phyloP scores from a whole-genome alignment of 2,888 invertebrate genomes.

The Villa cingulata region DNA sequence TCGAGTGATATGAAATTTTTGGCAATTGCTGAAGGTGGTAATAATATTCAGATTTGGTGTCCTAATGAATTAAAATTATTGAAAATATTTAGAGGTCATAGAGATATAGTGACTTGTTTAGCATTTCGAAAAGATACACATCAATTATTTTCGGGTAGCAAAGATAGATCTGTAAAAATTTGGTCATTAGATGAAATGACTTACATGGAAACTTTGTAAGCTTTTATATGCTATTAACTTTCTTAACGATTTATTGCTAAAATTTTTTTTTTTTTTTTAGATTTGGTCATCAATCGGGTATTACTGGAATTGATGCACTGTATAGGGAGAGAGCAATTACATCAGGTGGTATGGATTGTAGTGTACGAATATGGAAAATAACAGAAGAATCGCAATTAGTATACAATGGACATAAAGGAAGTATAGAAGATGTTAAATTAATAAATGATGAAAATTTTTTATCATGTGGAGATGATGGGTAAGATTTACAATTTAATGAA shows the following conservation, averaged over 20 bases:
- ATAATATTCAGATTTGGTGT: constrained; percentile 72
- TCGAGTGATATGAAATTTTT: constrained; percentile 71
- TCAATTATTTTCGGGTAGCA: constrained; percentile 66
- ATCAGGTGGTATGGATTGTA: constrained; percentile 75
- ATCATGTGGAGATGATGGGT: constrained; percentile 85
- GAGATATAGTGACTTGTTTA: constrained; percentile 58
- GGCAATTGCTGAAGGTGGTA: constrained; percentile 54
- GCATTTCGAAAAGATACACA: constrained; percentile 76
- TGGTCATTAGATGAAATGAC: constrained; percentile 96
- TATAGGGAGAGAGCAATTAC: constrained; percentile 76
- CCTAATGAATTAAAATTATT: constrained; percentile 59
- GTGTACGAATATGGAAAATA: constrained; percentile 90
- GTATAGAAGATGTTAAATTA: constrained; percentile 77
- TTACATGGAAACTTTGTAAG: constrained; percentile 80
- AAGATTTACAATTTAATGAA: constrained; percentile 18
- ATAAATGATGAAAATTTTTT: constrained; percentile 91
- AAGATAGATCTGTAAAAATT: constrained; percentile 73
- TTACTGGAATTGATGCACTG: constrained; percentile 79
- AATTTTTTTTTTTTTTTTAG: constrained; percentile 15
- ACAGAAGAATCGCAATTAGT: constrained; percentile 93
- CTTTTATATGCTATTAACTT: constrained; percentile 19
- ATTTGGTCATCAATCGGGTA: constrained; percentile 77
- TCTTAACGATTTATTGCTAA: neutral
- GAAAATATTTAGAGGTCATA: constrained; percentile 69
- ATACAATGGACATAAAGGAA: constrained; percentile 70